Evolutionary conservation across 2,113 vertebrate genomes (phyloP).

Genomic region (Paratilapia polleni): DNA sequence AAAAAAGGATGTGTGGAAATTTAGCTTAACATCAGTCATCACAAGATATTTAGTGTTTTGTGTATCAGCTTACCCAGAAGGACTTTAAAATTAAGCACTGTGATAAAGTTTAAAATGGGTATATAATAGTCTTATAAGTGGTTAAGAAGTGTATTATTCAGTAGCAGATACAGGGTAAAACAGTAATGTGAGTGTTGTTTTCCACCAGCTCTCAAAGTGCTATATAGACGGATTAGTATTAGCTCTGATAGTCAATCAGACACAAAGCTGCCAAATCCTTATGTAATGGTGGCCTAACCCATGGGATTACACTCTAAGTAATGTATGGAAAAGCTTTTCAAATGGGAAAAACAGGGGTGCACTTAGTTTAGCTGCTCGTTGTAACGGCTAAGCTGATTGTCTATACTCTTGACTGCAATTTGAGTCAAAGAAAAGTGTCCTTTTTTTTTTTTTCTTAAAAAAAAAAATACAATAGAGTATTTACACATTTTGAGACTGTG

Average conservation of each 20-base stretch:
- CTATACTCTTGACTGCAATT: neutral
- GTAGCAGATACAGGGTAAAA: neutral
- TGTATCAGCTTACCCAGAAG: neutral
- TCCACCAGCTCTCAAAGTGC: constrained; percentile 50
- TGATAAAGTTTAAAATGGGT: neutral
- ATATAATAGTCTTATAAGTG: neutral
- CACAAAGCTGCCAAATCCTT: constrained; percentile 73
- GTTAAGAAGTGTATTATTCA: neutral
- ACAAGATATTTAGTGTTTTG: neutral
- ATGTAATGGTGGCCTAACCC: constrained; percentile 67
- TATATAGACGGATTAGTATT: constrained; percentile 68
- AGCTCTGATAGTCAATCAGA: constrained; percentile 68
- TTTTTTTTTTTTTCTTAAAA: no score
- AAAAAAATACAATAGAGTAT: neutral
- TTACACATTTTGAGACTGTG: neutral
- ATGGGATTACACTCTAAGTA: constrained; percentile 66
- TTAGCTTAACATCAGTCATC: neutral
- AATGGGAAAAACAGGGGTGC: constrained; percentile 43
- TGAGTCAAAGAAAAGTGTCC: neutral
- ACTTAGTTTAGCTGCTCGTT: constrained; percentile 20
- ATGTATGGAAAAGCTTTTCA: constrained; percentile 69
- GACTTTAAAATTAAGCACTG: neutral
- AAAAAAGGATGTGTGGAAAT: constrained; percentile 16
- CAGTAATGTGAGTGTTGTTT: constrained; percentile 34
- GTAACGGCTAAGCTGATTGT: constrained; percentile 7